Percentiles rank a stretch among this genome's conserved stretches.
phyloP scores from a whole-genome alignment of 2,888 invertebrate species.

The Cosmia pyralina region DNA sequence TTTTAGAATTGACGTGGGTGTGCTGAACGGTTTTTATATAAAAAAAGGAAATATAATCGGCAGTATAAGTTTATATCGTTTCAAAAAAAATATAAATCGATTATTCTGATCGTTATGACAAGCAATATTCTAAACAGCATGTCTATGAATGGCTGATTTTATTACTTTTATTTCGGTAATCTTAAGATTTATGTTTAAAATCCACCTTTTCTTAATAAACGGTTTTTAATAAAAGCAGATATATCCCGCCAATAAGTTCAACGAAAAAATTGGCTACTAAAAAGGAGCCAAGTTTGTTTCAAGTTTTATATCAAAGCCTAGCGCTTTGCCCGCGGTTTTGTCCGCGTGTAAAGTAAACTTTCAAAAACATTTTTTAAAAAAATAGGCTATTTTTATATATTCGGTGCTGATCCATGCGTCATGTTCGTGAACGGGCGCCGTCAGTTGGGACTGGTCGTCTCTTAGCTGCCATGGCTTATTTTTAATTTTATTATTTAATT shows the following conservation, averaged over 20 bases:
- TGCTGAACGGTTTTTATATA: background rate
- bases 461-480: too few relatives aligned
- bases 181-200: constrained; percentile 30
- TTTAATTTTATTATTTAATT: too few relatives aligned
- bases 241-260: background rate
- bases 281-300: background rate
- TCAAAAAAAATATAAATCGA: constrained; percentile 35
- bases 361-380: background rate
- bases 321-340: background rate
- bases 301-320: constrained; percentile 5
- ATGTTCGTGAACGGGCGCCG: too few relatives aligned
- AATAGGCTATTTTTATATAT: too few relatives aligned
- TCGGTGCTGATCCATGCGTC: too few relatives aligned
- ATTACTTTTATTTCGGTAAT: constrained; percentile 39
- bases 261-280: constrained; percentile 7
- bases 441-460: too few relatives aligned
- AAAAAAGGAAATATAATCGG: constrained; percentile 2
- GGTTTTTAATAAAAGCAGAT: background rate
- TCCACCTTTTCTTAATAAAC: background rate
- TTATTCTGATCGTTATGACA: constrained; percentile 25
- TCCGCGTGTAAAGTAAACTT: background rate
- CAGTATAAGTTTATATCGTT: constrained; percentile 11
- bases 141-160: constrained; percentile 47
- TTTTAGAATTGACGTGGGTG: constrained; percentile 12
- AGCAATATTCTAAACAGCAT: constrained; percentile 36